Percentiles rank a stretch among this genome's conserved stretches.
Evolutionary conservation across 2,888 invertebrate genomes (phyloP).

Genomic region (Brenthis hecate): DNA sequence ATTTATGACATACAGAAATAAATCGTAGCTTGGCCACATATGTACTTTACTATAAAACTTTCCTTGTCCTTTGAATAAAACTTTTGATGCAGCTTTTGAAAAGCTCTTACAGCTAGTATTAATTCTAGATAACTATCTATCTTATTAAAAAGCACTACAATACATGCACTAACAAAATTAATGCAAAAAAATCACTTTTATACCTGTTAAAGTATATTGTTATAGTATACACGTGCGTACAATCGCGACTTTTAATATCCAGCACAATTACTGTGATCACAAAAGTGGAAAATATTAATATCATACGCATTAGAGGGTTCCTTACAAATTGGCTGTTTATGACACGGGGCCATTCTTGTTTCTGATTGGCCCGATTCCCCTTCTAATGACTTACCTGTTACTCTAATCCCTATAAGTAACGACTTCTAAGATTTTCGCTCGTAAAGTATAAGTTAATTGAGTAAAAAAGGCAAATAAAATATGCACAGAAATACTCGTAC

Average conservation of each 20-base stretch:
- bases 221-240: constrained; percentile 56
- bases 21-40: too few species aligned
- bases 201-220: constrained; percentile 41
- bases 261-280: constrained; percentile 71
- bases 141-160: not conserved
- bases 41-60: too few species aligned
- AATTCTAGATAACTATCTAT: too few species aligned
- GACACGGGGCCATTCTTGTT: constrained; percentile 45
- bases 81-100: too few species aligned
- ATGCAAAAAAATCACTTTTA: constrained; percentile 19
- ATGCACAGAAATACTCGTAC: too few species aligned
- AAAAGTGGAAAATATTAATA: constrained; percentile 75
- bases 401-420: constrained; percentile 42
- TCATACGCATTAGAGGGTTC: constrained; percentile 55
- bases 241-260: constrained; percentile 66
- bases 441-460: constrained; percentile 37
- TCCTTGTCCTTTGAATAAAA: too few species aligned
- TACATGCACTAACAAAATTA: not conserved
- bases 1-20: too few species aligned
- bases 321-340: constrained; percentile 63
- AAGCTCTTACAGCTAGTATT: too few species aligned
- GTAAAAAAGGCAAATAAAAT: constrained; percentile 21
- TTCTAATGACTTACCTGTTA: constrained; percentile 46
- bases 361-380: constrained; percentile 43
- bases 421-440: constrained; percentile 32